Evolutionary conservation across 1,140 invertebrate species (phyloP), one percentile per base, ranked within the genome.

Genomic region (Brachionus koreanus): DNA sequence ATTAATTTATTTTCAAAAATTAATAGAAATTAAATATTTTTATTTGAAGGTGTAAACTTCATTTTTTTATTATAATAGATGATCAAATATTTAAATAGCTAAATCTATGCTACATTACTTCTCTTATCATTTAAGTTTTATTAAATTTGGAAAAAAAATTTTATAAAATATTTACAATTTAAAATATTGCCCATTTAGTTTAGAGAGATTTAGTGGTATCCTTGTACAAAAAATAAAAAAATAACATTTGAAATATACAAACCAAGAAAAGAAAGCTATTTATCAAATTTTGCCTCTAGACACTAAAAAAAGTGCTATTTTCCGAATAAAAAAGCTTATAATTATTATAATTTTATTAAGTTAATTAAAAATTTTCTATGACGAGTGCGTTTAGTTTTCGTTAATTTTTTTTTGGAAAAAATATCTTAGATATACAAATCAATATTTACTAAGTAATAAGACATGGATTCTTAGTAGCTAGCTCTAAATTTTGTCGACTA

Each of bases 291-390:
- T 57, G 49, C 49, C 49, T 57, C 16, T 5, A 69, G 65, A 39
- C 13, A 69, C 19, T 39, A 69, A 35, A 19, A 35, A 42, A 39
- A 39, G n/a, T 69, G 16, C 16, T 39, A 39, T 42, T 69, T 69
- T 19, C 33, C 33, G 33, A 65, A 33, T 69, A 69, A 16, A 39
- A 23, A 69, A 10, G 19, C 33, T 69, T 9, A 69, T 33, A 69
- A 69, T 69, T 69, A 69, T 69, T 69, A 69, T 69, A 69, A 69
- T 69, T 69, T 69, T 69, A 69, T 69, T 69, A 69, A 69, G 65
- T 69, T 69, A 69, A 69, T 69, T 69, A 39, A 39, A 37, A 69
- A 37, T 69, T 69, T 37, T 69, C n/a, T 39, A 16, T 69, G 65
- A 69, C 65, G 65, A 69, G 37, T 39, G 16, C n/a, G 49, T 69